Evolutionary conservation across 37 sponge, comb jelly and placozoan species (phyloP).

Genomic region (Spongia lamella): DNA sequence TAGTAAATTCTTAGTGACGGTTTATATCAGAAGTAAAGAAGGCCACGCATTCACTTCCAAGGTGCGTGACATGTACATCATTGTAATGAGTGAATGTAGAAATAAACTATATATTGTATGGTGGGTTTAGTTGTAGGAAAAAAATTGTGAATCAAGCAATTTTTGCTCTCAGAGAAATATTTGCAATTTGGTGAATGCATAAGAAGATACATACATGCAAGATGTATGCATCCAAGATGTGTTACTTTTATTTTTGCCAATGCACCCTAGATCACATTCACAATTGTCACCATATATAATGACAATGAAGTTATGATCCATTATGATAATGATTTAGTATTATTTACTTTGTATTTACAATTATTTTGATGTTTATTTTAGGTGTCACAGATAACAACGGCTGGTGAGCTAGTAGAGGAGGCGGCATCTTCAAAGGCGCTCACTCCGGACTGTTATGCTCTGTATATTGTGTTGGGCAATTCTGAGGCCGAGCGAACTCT

Average conservation of each 20-base stretch:
- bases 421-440: slow-evolving; percentile 46
- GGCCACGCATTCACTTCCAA: slow-evolving; percentile 41
- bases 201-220: too few species aligned
- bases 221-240: too few species aligned
- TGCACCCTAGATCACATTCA: too few species aligned
- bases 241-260: too few species aligned
- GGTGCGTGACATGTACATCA: slow-evolving; percentile 12
- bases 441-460: slow-evolving; percentile 53
- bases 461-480: slow-evolving; percentile 75
- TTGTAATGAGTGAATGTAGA: too few species aligned
- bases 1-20: slow-evolving; percentile 51
- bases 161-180: too few species aligned
- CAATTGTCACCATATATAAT: too few species aligned
- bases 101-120: too few species aligned
- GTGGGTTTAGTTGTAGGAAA: too few species aligned
- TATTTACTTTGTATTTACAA: background rate
- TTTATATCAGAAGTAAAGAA: slow-evolving; percentile 51
- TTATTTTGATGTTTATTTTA: slow-evolving; percentile 19
- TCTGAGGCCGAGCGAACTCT: slow-evolving; percentile 53
- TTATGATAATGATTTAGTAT: background rate
- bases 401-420: slow-evolving; percentile 48
- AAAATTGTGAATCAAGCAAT: too few species aligned
- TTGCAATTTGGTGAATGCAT: too few species aligned
- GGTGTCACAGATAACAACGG: slow-evolving; percentile 49
- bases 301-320: too few species aligned